Percentiles rank a stretch among this genome's conserved stretches.
Evolutionary conservation across 2,888 invertebrate species (phyloP).

Genomic region (Leucophenga maculata): DNA sequence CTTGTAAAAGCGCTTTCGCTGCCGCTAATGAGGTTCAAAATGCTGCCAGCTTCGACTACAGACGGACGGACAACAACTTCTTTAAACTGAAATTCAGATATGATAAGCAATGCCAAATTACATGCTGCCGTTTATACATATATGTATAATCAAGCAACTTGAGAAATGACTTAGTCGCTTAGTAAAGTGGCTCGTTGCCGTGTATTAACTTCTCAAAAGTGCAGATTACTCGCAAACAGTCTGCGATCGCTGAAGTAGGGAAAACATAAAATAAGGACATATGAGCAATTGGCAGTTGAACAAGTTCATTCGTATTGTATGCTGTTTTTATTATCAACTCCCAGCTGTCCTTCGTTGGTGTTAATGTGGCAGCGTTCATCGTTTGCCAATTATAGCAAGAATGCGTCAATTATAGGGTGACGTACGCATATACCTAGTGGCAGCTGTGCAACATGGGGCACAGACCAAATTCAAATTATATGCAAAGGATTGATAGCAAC

Average conservation of each 20-base stretch:
- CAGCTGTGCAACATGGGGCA: constrained; percentile 21
- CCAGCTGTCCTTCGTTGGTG: constrained; percentile 46
- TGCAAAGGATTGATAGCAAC: not conserved
- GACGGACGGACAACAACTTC: constrained; percentile 44
- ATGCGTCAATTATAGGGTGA: constrained; percentile 61
- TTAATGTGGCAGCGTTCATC: constrained; percentile 59
- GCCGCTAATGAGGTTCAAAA: constrained; percentile 64
- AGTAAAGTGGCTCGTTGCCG: constrained; percentile 29
- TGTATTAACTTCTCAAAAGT: constrained; percentile 47
- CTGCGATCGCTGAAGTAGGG: too few species aligned
- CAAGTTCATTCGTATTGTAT: constrained; percentile 43
- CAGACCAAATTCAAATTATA: constrained; percentile 26
- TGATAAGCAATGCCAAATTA: constrained; percentile 48
- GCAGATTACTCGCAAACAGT: constrained; percentile 37
- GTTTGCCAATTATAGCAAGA: constrained; percentile 57
- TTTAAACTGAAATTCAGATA: not conserved
- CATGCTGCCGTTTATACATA: constrained; percentile 40
- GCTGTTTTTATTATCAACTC: not conserved
- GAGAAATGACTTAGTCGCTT: constrained; percentile 29
- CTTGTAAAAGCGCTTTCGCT: constrained; percentile 64
- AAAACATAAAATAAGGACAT: not conserved
- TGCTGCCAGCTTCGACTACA: constrained; percentile 41
- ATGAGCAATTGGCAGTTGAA: constrained; percentile 52
- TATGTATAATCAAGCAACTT: constrained; percentile 48
- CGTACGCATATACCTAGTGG: not conserved